phyloP scores from a whole-genome alignment of 2,113 vertebrate genomes.

The Apodemus speciosus region DNA sequence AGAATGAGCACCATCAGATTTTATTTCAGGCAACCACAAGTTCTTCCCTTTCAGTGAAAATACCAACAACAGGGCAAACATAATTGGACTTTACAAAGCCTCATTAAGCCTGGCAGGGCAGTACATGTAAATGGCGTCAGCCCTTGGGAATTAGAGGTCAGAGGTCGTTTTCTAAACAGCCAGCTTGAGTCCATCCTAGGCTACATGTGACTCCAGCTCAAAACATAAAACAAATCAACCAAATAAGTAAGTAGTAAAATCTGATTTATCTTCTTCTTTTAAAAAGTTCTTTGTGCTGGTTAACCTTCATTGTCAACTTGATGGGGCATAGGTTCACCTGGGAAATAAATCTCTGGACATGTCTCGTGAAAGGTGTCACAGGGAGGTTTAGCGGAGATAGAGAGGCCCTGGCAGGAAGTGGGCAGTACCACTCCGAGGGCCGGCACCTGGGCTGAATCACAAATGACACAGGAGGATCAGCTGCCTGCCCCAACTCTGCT shows the following conservation, averaged over 20 bases:
- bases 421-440: neutral
- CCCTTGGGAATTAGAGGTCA: neutral
- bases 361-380: neutral
- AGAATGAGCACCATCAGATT: neutral
- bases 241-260: neutral
- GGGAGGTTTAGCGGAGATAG: no score
- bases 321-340: no score
- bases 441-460: neutral
- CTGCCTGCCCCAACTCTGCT: neutral
- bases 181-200: neutral
- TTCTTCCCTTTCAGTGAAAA: neutral
- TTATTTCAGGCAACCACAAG: neutral
- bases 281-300: no score
- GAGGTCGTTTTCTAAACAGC: neutral
- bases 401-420: no score
- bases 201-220: neutral
- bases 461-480: neutral
- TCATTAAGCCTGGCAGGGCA: neutral
- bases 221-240: neutral
- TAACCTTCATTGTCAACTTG: no score
- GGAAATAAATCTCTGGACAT: neutral
- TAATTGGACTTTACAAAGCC: constrained; percentile 37
- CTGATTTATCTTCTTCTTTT: no score
- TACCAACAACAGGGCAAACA: neutral
- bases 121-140: neutral